Base-by-base conservation (phyloP, 2,888 invertebrate genomes). In the Mythimna lalbum region DNA sequence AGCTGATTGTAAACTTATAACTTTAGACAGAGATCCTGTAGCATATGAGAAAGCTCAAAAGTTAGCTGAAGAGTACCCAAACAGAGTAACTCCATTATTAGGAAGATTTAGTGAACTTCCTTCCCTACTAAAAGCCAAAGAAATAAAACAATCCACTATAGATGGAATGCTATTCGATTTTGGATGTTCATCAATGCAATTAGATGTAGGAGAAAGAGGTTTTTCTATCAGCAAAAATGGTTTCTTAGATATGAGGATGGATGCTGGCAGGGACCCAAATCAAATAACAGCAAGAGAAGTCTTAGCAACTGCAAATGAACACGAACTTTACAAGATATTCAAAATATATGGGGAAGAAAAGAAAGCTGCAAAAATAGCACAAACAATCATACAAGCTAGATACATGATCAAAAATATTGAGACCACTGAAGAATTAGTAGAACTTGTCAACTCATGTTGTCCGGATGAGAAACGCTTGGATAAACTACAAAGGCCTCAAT, bases 181-280 rank as follows among this genome's bases (percentile, higher is more conserved):
- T 92, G 99, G 99, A 10, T 98, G 98, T 88, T 99, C 99, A 0
- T 99, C 99, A 0, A 99, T 99, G 98, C 99, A 99, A 92, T 97
- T 99, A 90, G 98, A 99, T 90, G 96, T 96, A 80, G 96, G 97
- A 0, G 96, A 96, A 23, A 96, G 99, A 87, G 99, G 99, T 0
- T 99, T 99, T 93, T 97, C 98, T 10, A 89, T 99, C 0, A 97
- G 97, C 61, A 97, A 97, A 90, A 97, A 99, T 95, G 99, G 99
- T 0, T 98, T 98, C 5, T 95, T 99, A 67, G 99, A 99, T 88
- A 99, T 99, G 99, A 96, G 99, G 90, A 99, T 99, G 99, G 98
- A 99, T 95, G 97, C 97, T 0, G 95, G 96, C 10, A 95, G 97
- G 86, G 97, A 95, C 87, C 96, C 97, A 0, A 96, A 97, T 73